phyloP scores from a whole-genome alignment of 2,888 invertebrate genomes.

The Mythimna impura region DNA sequence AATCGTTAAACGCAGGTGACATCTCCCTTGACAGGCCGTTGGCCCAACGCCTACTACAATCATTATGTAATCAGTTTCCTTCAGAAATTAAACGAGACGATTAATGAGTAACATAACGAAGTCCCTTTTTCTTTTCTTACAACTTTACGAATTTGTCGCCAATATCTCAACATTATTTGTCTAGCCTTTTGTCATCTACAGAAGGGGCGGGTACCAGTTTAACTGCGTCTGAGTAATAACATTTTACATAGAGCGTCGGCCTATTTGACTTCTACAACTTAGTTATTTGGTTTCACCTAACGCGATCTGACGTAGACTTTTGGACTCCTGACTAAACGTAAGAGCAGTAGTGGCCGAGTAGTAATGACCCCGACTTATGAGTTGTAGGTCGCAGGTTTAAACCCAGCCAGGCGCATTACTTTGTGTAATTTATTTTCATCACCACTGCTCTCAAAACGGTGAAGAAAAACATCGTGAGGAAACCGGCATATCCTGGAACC shows the following conservation, averaged over 20 bases:
- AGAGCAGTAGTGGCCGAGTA: too few relatives aligned
- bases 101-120: background rate
- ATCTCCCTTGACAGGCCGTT: slow-evolving; percentile 41
- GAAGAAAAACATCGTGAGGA: too few relatives aligned
- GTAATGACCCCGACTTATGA: too few relatives aligned
- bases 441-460: too few relatives aligned
- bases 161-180: background rate
- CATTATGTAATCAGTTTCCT: slow-evolving; percentile 39
- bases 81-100: slow-evolving; percentile 20
- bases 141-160: background rate
- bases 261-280: too few relatives aligned
- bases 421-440: too few relatives aligned
- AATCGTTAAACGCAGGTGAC: slow-evolving; percentile 42
- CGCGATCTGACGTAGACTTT: too few relatives aligned
- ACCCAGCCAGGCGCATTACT: too few relatives aligned
- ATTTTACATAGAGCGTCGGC: background rate
- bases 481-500: too few relatives aligned
- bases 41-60: slow-evolving; percentile 47
- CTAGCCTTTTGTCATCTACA: background rate
- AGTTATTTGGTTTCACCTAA: too few relatives aligned
- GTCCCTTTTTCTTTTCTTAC: background rate
- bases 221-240: background rate
- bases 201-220: background rate
- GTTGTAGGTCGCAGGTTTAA: too few relatives aligned
- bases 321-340: too few relatives aligned